Evolutionary conservation across 2,888 invertebrate genomes (phyloP).

Genomic region (Cyrtodaria siliqua): DNA sequence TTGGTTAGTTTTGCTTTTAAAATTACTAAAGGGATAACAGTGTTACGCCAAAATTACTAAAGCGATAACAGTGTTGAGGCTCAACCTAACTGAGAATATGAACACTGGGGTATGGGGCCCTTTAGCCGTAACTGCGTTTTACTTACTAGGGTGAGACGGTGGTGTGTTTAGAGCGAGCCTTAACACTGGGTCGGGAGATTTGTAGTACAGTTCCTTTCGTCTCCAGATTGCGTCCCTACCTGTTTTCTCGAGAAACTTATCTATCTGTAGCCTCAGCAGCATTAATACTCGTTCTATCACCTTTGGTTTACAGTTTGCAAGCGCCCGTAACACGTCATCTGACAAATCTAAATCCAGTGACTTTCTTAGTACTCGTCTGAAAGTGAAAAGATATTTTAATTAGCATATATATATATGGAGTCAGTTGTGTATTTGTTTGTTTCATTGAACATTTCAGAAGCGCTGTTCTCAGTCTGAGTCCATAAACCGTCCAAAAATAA

Average conservation of each 20-base stretch:
- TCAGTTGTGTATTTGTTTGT: no score
- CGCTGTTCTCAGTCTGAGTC: no score
- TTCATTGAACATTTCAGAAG: no score
- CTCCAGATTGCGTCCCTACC: slow-evolving; percentile 65
- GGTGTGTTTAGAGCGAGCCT: slow-evolving; percentile 53
- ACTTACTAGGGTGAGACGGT: slow-evolving; percentile 58
- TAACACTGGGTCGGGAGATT: slow-evolving; percentile 42
- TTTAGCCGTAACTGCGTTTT: slow-evolving; percentile 8
- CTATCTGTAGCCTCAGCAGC: slow-evolving; percentile 76
- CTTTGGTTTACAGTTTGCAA: slow-evolving; percentile 72
- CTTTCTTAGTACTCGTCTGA: slow-evolving; percentile 72
- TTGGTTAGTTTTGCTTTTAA: no score
- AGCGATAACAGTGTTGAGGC: no score
- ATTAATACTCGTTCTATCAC: slow-evolving; percentile 78
- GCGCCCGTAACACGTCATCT: slow-evolving; percentile 75
- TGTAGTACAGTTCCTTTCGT: slow-evolving; percentile 48
- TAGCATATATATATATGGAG: no score
- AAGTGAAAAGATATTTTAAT: slow-evolving; percentile 23
- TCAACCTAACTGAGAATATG: no score
- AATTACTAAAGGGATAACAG: no score
- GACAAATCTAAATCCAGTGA: slow-evolving; percentile 77
- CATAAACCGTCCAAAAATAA: no score
- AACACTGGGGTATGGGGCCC: no score
- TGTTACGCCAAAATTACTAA: no score
- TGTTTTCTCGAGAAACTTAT: slow-evolving; percentile 72